A percentile compares a stretch with the other conserved stretches of the same genome.
Conservation (phyloP, 2,888 invertebrate genomes). For the Colletes collaris region DNA sequence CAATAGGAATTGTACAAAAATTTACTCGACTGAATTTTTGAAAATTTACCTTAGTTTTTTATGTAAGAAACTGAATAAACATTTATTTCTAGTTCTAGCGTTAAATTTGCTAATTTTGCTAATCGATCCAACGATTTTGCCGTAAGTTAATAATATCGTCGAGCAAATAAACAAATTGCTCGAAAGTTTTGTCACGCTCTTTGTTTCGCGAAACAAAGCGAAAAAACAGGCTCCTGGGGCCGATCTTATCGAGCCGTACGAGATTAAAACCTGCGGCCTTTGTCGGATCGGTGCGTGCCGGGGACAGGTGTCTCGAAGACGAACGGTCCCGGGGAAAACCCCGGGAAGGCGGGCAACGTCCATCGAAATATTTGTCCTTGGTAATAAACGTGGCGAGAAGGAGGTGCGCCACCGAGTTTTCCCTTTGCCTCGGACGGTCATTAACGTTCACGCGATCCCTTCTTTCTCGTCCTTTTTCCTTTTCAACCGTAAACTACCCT, state of each 20-base stretch:
- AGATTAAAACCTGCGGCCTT: constrained; percentile 35
- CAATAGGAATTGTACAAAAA: too few relatives aligned
- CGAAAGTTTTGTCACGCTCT: too few relatives aligned
- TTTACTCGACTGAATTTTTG: too few relatives aligned
- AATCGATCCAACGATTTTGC: too few relatives aligned
- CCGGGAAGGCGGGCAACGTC: background rate
- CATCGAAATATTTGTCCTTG: constrained; percentile 52
- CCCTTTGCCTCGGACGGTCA: constrained; percentile 27
- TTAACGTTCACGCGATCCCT: constrained; percentile 43
- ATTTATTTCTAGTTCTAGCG: too few relatives aligned
- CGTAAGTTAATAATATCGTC: too few relatives aligned
- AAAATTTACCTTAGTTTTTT: too few relatives aligned
- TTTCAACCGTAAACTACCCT: constrained; percentile 17
- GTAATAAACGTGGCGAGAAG: constrained; percentile 45
- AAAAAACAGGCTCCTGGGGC: background rate
- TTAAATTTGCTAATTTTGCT: too few relatives aligned
- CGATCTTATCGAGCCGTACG: constrained; percentile 42
- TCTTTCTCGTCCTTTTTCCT: constrained; percentile 36
- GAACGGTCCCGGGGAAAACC: constrained; percentile 19
- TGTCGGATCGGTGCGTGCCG: constrained; percentile 28
- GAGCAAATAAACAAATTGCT: too few relatives aligned
- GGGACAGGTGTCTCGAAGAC: constrained; percentile 48
- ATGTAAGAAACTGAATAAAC: too few relatives aligned
- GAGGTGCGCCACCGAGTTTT: constrained; percentile 26
- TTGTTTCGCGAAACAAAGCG: too few relatives aligned